These are phyloP conservation scores for Desoria tigrina DNA, from an alignment of 2,888 invertebrate species.

Conservation along the genomic window DNA sequence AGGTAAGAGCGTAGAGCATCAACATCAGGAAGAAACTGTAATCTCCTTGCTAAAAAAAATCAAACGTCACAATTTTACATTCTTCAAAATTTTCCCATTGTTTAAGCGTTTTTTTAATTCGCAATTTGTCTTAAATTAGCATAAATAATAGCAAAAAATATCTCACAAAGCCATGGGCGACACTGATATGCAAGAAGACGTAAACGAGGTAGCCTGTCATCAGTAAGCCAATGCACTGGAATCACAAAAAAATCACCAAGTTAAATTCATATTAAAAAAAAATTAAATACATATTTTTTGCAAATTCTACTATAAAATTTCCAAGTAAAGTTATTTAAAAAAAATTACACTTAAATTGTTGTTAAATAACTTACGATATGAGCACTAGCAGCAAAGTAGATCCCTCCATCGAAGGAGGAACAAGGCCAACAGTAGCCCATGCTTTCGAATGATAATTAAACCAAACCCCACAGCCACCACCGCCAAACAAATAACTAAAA, in stretches of 20 bases:
- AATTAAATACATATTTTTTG: not conserved
- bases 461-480: too few species aligned
- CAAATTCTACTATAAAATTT: too few species aligned
- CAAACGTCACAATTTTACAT: not conserved
- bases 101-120: too few species aligned
- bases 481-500: too few species aligned
- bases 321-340: too few species aligned
- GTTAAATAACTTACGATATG: constrained; percentile 13
- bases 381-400: constrained; percentile 12
- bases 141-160: too few species aligned
- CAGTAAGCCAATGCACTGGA: constrained; percentile 13
- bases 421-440: constrained; percentile 16
- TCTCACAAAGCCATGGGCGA: not conserved
- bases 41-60: not conserved
- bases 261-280: not conserved
- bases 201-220: constrained; percentile 17
- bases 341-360: too few species aligned
- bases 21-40: constrained; percentile 10
- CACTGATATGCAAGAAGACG: not conserved
- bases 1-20: not conserved
- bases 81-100: not conserved
- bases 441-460: too few species aligned
- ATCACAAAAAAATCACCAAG: not conserved
- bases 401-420: constrained; percentile 2
- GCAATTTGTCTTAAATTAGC: too few species aligned